Evolutionary conservation across 2,888 invertebrate species (phyloP).

Genomic region (Ischnura elegans): DNA sequence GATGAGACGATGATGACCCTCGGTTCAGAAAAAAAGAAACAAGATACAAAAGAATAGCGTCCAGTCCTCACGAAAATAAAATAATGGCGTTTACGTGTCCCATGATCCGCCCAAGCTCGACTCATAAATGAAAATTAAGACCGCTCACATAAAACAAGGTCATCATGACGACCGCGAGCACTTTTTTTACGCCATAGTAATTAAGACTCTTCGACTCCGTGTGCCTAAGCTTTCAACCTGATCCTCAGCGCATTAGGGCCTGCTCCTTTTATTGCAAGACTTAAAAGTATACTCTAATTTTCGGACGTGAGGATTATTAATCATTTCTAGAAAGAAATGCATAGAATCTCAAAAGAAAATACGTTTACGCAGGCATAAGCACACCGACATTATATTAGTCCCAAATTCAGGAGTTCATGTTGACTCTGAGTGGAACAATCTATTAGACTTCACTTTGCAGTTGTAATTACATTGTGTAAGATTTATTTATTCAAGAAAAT

Average conservation of each 20-base stretch:
- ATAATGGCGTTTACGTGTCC: constrained; percentile 35
- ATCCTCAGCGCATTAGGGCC: neutral
- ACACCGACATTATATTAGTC: no score
- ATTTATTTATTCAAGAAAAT: no score
- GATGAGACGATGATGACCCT: neutral
- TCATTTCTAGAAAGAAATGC: no score
- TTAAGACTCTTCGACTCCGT: constrained; percentile 7
- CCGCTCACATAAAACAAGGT: neutral
- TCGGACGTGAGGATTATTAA: no score
- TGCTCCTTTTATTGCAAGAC: neutral
- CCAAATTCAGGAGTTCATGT: no score
- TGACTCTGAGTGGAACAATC: no score
- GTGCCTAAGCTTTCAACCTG: neutral
- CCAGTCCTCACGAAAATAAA: neutral
- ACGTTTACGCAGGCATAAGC: no score
- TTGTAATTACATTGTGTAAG: no score
- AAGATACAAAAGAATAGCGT: neutral
- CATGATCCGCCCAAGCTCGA: neutral
- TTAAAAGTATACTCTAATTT: neutral
- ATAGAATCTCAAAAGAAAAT: no score
- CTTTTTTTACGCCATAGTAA: neutral
- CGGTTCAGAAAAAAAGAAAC: neutral
- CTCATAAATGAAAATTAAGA: constrained; percentile 24
- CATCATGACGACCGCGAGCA: neutral
- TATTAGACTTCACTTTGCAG: no score